phyloP scores from a whole-genome alignment of 2,113 vertebrate species.

The Stegastes partitus region DNA sequence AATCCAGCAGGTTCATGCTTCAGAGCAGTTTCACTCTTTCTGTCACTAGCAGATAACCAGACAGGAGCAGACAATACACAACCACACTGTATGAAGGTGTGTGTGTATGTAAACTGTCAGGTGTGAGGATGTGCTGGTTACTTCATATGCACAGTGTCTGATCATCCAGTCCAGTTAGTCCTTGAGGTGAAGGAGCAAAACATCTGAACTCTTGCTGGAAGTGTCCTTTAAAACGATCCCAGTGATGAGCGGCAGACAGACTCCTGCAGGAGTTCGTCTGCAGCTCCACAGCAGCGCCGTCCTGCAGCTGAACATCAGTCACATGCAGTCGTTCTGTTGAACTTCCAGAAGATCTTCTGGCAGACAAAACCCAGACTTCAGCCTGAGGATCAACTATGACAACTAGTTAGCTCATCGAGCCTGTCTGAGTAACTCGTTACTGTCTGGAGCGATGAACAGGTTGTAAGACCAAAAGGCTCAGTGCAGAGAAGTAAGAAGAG shows the following conservation, averaged over 20 bases:
- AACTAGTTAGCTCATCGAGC: too few relatives aligned
- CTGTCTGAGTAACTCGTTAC: too few relatives aligned
- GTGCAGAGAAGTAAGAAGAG: too few relatives aligned
- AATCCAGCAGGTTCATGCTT: too few relatives aligned
- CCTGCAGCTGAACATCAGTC: conserved; percentile 9
- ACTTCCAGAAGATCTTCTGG: not conserved
- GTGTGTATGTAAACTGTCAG: too few relatives aligned
- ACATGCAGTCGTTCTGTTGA: conserved; percentile 25
- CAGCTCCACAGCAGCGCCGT: conserved; percentile 8
- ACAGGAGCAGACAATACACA: not conserved
- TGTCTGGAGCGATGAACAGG: too few relatives aligned
- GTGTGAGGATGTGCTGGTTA: too few relatives aligned
- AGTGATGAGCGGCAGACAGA: not conserved
- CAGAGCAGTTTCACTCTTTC: too few relatives aligned
- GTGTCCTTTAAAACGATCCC: conserved; percentile 19
- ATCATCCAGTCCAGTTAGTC: not conserved
- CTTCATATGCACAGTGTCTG: not conserved
- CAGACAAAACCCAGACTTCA: too few relatives aligned
- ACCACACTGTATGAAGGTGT: too few relatives aligned
- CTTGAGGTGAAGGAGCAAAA: conserved; percentile 3
- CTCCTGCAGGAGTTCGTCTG: conserved; percentile 23
- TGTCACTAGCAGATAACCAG: not conserved
- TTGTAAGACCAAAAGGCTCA: too few relatives aligned
- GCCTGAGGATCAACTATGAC: too few relatives aligned
- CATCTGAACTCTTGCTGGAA: conserved; percentile 40